Conservation (phyloP, 1,140 invertebrate species). For the Drosophila pallidifrons region DNA sequence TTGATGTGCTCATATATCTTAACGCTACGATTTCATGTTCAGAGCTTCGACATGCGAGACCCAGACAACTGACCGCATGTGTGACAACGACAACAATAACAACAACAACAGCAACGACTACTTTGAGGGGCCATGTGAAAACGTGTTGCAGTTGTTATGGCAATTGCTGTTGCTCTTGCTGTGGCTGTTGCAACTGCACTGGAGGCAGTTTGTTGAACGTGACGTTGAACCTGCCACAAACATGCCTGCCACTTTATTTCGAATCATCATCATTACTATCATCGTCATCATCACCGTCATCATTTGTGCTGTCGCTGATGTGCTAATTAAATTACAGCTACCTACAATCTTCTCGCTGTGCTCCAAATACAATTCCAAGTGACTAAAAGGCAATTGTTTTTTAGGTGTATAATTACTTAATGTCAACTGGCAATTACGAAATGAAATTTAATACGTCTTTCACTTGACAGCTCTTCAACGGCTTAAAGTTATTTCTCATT, state of each 20-base stretch:
- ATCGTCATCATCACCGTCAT: slow-evolving; percentile 1
- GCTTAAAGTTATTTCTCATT: background rate
- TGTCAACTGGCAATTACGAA: too few species aligned
- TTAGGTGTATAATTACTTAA: background rate
- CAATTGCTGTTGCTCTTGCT: slow-evolving; percentile 26
- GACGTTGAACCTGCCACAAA: slow-evolving; percentile 68
- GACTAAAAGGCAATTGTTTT: background rate
- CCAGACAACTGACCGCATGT: slow-evolving; percentile 29
- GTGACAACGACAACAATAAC: slow-evolving; percentile 21
- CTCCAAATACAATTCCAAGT: slow-evolving; percentile 37
- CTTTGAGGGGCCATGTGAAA: slow-evolving; percentile 52
- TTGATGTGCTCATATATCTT: slow-evolving; percentile 80
- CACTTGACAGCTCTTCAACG: slow-evolving; percentile 9
- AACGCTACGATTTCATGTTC: slow-evolving; percentile 69
- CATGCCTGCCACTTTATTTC: slow-evolving; percentile 22
- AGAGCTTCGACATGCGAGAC: slow-evolving; percentile 62
- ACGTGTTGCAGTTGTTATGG: slow-evolving; percentile 55
- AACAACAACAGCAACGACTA: slow-evolving; percentile 20
- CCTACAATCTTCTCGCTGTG: slow-evolving; percentile 5
- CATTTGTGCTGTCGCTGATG: background rate
- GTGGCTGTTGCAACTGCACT: slow-evolving; percentile 12
- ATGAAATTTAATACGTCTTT: too few species aligned
- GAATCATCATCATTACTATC: slow-evolving; percentile 8
- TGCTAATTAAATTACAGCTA: slow-evolving; percentile 75
- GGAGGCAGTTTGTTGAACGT: slow-evolving; percentile 57